phyloP scores from a whole-genome alignment of 2,888 invertebrate species.

The Leptogaster cylindrica region DNA sequence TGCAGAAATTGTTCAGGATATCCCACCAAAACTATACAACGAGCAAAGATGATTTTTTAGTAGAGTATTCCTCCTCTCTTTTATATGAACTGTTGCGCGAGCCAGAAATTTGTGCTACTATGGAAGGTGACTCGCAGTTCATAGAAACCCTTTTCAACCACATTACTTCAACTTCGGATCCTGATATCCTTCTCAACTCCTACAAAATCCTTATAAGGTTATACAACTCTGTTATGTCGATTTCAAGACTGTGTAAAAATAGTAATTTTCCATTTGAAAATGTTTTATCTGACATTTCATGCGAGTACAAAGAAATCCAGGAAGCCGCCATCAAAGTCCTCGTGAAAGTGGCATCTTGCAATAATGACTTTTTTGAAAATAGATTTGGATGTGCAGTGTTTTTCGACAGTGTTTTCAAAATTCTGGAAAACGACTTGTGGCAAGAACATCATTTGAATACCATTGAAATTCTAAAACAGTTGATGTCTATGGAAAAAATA shows the following conservation, averaged over 20 bases:
- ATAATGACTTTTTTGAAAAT: conserved; percentile 9
- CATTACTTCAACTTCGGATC: background rate
- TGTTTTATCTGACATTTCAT: conserved; percentile 9
- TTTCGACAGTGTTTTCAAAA: conserved; percentile 42
- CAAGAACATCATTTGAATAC: background rate
- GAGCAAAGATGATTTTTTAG: conserved; percentile 25
- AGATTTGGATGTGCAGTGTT: conserved; percentile 24
- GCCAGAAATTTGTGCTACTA: conserved; percentile 26
- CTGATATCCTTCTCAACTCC: conserved; percentile 42
- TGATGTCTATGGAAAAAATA: conserved; percentile 27
- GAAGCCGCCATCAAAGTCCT: background rate
- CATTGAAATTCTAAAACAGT: conserved; percentile 6
- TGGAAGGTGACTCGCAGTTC: conserved; percentile 22
- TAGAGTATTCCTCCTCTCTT: conserved; percentile 41
- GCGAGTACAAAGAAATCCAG: conserved; percentile 24
- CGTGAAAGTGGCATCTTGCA: background rate
- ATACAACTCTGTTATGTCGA: background rate
- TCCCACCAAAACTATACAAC: conserved; percentile 8
- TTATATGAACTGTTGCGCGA: conserved; percentile 32
- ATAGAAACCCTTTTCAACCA: background rate
- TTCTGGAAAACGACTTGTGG: conserved; percentile 34
- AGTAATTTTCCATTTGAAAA: conserved; percentile 38
- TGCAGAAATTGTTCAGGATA: conserved; percentile 11
- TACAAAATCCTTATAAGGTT: conserved; percentile 39
- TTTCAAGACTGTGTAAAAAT: conserved; percentile 13